Evolutionary conservation across 1,140 invertebrate genomes (phyloP).

Genomic region (Drosophila teissieri): DNA sequence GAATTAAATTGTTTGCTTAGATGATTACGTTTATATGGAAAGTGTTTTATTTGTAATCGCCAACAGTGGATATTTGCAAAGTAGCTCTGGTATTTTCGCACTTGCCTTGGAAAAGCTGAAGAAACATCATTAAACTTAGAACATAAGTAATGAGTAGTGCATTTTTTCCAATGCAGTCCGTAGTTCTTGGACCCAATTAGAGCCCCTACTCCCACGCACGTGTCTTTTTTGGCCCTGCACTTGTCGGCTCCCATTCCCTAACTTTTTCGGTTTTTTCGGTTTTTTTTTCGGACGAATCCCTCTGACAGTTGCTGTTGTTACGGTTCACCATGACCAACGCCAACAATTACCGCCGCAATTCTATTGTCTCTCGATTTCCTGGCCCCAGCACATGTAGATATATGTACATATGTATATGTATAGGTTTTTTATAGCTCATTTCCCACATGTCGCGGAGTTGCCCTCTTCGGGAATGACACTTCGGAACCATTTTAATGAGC

Average conservation of each 20-base stretch:
- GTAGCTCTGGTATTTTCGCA: too few species aligned
- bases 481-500: slow-evolving; percentile 80
- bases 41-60: too few species aligned
- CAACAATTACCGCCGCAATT: slow-evolving; percentile 81
- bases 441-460: slow-evolving; percentile 67
- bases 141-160: not conserved
- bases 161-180: slow-evolving; percentile 10
- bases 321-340: slow-evolving; percentile 82
- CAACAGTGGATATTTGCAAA: too few species aligned
- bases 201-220: slow-evolving; percentile 69
- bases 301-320: slow-evolving; percentile 81
- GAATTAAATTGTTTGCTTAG: too few species aligned
- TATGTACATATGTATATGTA: not conserved
- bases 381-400: slow-evolving; percentile 21
- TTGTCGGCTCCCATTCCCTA: slow-evolving; percentile 42
- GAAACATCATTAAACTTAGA: not conserved
- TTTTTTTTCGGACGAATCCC: slow-evolving; percentile 5
- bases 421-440: slow-evolving; percentile 70
- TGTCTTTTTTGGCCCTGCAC: slow-evolving; percentile 52
- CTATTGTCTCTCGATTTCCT: slow-evolving; percentile 82
- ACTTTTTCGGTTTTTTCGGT: slow-evolving; percentile 17
- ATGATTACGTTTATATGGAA: too few species aligned
- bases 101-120: too few species aligned
- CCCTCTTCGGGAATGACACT: slow-evolving; percentile 34
- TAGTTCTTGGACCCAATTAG: slow-evolving; percentile 61